These are phyloP conservation scores for Heliconius melpomene DNA, from an alignment of 1,140 invertebrate genomes.

Conservation along the genomic window DNA sequence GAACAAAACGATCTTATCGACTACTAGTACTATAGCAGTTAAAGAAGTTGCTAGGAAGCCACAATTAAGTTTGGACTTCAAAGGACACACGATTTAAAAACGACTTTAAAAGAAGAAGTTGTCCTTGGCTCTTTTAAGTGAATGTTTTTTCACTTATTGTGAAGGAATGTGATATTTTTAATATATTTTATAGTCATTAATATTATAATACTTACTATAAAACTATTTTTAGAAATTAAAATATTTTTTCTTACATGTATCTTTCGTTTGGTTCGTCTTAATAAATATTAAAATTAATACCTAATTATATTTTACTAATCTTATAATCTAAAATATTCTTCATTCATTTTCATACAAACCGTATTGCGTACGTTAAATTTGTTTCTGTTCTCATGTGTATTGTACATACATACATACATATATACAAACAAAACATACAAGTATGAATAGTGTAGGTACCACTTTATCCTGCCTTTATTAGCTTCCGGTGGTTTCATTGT, in stretches of 20 bases:
- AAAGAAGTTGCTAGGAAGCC: background rate
- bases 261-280: too few species aligned
- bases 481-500: constrained; percentile 36
- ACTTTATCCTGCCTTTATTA: constrained; percentile 37
- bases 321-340: too few species aligned
- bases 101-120: background rate
- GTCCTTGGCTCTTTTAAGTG: background rate
- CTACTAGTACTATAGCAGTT: background rate
- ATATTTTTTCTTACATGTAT: too few species aligned
- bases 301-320: too few species aligned
- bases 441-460: constrained; percentile 2
- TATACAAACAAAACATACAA: background rate
- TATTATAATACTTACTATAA: too few species aligned
- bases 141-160: background rate
- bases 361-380: background rate
- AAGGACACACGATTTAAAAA: background rate
- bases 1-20: background rate
- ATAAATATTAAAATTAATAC: too few species aligned
- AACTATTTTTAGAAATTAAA: too few species aligned
- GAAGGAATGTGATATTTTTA: background rate
- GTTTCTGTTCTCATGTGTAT: background rate
- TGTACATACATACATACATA: background rate
- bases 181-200: too few species aligned
- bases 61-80: background rate
- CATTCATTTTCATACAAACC: background rate